Percentiles rank a stretch among this genome's conserved stretches.
Evolutionary conservation across 2,888 invertebrate species (phyloP).

Genomic region (Prenolepis imparis): DNA sequence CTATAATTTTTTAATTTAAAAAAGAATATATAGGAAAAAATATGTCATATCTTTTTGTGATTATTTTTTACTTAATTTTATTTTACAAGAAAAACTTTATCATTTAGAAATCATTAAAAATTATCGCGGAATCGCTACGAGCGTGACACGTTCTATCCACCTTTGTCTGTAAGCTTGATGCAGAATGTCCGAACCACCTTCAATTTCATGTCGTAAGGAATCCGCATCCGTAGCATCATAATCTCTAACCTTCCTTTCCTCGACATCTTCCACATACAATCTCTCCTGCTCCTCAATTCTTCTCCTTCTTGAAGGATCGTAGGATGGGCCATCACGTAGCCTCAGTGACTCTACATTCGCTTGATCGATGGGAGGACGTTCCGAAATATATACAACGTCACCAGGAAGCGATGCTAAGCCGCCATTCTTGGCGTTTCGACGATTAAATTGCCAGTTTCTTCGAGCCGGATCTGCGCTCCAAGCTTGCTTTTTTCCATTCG

Average conservation of each 20-base stretch:
- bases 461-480: constrained; percentile 93
- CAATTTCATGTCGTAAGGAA: constrained; percentile 92
- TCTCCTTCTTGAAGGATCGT: constrained; percentile 60
- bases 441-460: constrained; percentile 91
- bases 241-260: constrained; percentile 87
- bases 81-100: background rate
- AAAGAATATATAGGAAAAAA: background rate
- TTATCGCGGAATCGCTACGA: background rate
- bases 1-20: background rate
- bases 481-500: constrained; percentile 89
- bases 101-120: background rate
- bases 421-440: constrained; percentile 87
- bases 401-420: constrained; percentile 83
- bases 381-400: constrained; percentile 78
- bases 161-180: constrained; percentile 77
- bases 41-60: background rate
- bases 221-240: constrained; percentile 90
- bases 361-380: constrained; percentile 66
- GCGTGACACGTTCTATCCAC: constrained; percentile 52
- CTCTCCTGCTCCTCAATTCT: constrained; percentile 83
- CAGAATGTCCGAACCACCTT: constrained; percentile 90
- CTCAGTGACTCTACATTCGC: constrained; percentile 66
- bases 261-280: constrained; percentile 89
- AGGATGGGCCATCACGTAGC: constrained; percentile 71
- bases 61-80: background rate